Percentiles rank a stretch among this genome's conserved stretches.
These are phyloP conservation scores for Nebria salina DNA, from an alignment of 2,888 invertebrate genomes.

Conservation along the genomic window DNA sequence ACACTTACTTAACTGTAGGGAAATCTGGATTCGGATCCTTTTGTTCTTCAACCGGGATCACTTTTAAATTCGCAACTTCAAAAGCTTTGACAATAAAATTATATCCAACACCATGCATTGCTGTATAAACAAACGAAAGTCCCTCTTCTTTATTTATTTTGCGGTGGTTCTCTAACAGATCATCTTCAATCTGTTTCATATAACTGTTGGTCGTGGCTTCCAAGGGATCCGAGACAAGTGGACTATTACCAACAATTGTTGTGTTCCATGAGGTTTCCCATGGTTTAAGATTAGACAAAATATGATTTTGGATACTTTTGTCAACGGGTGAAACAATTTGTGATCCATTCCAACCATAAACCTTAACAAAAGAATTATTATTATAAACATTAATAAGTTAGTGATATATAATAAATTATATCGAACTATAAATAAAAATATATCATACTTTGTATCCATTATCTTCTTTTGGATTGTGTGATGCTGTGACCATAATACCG, in stretches of 20 bases:
- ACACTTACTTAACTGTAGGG: slow-evolving; percentile 80
- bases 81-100: slow-evolving; percentile 80
- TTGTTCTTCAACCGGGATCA: slow-evolving; percentile 77
- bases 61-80: slow-evolving; percentile 76
- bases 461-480: slow-evolving; percentile 96
- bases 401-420: background rate
- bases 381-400: background rate
- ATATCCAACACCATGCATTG: slow-evolving; percentile 98
- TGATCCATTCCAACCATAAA: slow-evolving; percentile 94
- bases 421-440: background rate
- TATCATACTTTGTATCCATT: slow-evolving; percentile 87
- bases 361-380: slow-evolving; percentile 59
- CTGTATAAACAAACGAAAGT: slow-evolving; percentile 81
- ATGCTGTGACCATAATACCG: slow-evolving; percentile 99
- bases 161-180: slow-evolving; percentile 66
- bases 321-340: slow-evolving; percentile 96
- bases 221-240: slow-evolving; percentile 75
- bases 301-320: slow-evolving; percentile 81
- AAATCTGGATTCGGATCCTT: slow-evolving; percentile 95
- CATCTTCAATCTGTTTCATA: slow-evolving; percentile 68
- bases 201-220: slow-evolving; percentile 75
- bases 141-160: slow-evolving; percentile 69
- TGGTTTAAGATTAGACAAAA: slow-evolving; percentile 81
- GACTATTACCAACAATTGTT: slow-evolving; percentile 65
- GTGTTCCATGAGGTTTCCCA: slow-evolving; percentile 82